Base-by-base conservation (phyloP, 1,140 invertebrate genomes). In the Parapsyche elsis region DNA sequence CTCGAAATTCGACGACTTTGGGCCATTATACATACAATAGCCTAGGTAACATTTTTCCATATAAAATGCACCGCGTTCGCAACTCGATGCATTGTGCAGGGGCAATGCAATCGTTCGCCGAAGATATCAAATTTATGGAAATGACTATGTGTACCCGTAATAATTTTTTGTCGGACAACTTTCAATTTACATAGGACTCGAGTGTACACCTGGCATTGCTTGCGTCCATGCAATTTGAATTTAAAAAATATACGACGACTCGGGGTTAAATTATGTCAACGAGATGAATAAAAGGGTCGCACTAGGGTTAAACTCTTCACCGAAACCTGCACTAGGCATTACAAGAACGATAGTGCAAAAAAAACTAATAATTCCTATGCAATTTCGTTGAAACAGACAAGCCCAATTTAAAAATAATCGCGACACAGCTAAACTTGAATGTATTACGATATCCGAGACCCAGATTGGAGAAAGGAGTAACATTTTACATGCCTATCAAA, bases 231-330 rank as follows among this genome's bases (percentile, higher is more conserved):
- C 23, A 23, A 67, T 67, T 67, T 67, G 64, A 21, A 67, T 67
- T n/a, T n/a, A n/a, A 12, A 24, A 67, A 67, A 67, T 26, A 67
- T 67, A 23, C 64, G 49, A 12, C 49, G 12, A 5, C 12, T 14
- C 64, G 64, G 24, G 16, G 64, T 67, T 67, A 26, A 67, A 67
- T 67, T 67, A 67, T 67, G 64, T 67, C 64, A 67, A 67, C 21
- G 24, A 23, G 21, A 67, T 67, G 64, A 26, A 26, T 30, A 67
- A 67, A 21, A 23, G 64, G 64, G 64, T 67, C 21, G 23, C 19
- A 26, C n/a, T 10, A 53, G 59, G 59, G 64, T 23, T 19, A 67
- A 67, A 67, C 7, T 19, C 21, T 9, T 14, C 12, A 5, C 9
- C 59, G 59, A 61, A 61, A 21, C 24, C 49, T 53, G 49, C 49